phyloP scores from a whole-genome alignment of 2,113 vertebrate genomes.

The Chloebia gouldiae region DNA sequence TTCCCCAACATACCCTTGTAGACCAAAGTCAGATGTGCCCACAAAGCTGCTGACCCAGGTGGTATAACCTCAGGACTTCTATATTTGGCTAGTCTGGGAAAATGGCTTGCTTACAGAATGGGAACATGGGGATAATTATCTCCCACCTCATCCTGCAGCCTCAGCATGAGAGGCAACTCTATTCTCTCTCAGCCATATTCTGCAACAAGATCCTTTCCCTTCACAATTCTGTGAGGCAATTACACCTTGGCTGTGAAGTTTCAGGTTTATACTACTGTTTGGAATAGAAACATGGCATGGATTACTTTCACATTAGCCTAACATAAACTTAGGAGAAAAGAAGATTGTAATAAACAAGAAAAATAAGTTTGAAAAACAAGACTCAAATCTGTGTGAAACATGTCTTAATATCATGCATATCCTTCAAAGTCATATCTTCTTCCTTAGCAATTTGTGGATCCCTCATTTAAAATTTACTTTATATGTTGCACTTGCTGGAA shows the following conservation, averaged over 20 bases:
- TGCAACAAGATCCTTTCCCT: not conserved
- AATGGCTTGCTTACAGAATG: not conserved
- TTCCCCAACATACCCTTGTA: not conserved
- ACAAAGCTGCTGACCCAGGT: not conserved
- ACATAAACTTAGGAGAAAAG: not conserved
- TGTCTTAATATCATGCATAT: not conserved
- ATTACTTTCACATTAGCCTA: not conserved
- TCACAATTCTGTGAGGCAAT: not conserved
- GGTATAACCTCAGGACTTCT: not conserved
- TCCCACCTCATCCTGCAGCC: not conserved
- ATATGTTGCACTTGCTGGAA: conserved; percentile 19
- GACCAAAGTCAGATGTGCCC: not conserved
- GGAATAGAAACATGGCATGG: not conserved
- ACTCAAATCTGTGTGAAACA: conserved; percentile 1
- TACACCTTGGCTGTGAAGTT: not conserved
- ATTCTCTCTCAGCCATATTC: not conserved
- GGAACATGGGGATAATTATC: not conserved
- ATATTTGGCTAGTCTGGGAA: not conserved
- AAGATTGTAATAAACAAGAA: not conserved
- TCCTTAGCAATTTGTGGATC: not conserved
- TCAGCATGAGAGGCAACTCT: not conserved
- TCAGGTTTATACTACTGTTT: not conserved
- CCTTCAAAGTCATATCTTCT: not conserved
- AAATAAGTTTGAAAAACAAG: not conserved
- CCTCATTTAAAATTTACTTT: conserved; percentile 25